Evolutionary conservation across 2,888 invertebrate genomes (phyloP), one percentile per base, ranked within the genome.

Genomic region (Volucella zonaria): DNA sequence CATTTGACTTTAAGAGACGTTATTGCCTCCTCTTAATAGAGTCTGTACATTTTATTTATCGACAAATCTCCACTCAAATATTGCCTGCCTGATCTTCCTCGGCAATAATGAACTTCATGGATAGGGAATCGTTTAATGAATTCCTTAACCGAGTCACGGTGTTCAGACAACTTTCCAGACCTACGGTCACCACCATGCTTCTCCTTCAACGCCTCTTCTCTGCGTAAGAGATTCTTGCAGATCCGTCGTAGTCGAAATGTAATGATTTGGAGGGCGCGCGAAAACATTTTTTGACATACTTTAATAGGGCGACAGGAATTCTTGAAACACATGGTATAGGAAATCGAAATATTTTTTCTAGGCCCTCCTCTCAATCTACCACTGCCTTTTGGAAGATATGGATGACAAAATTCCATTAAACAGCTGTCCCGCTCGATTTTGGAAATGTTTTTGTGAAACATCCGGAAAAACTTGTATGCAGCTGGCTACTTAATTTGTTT

Each of bases 11-110:
- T 23, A 23, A 23, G 18, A 56, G 18, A 23, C 3, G 2, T 23
- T 23, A 23, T 23, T 23, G 18, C 18, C 18, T 23, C 18, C 18
- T 0, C 18, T 23, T 23, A 3, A 71, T 61, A 71, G 12, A 18
- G 18, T 12, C 18, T 49, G 51, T 52, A 18, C 51, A 66, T 66
- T 51, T 66, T 66, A 18, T 66, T 52, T 49, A 49, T 66, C 2
- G 40, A 70, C 51, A 18, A 18, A 18, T 18, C 2, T 18, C 18
- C 2, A 18, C 18, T 56, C 43, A 51, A 51, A 68, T 68, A 68
- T n/a, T 59, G 31, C 18, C 59, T 58, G 47, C 59, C 15, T 49
- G 70, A 70, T 59, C 59, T 70, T 59, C 47, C 59, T 59, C 70
- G 15, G 18, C 59, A 71, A 59, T 61, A 45, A 42, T 49, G 61